Evolutionary conservation across 2,113 vertebrate genomes (phyloP).

Genomic region (Ammodytes dubius): DNA sequence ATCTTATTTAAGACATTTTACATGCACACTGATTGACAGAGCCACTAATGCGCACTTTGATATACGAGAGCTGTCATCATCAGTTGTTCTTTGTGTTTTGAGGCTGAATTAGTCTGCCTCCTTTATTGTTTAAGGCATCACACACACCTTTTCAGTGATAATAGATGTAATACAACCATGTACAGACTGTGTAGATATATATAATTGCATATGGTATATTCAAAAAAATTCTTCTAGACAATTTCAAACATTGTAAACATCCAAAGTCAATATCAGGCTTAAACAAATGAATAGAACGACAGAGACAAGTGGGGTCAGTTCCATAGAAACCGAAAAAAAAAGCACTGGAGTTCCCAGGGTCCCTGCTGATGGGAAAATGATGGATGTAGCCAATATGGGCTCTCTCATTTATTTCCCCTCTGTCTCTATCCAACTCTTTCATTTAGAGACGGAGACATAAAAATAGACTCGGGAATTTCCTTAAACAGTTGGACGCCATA

Average conservation of each 20-base stretch:
- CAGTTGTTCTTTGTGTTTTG: neutral
- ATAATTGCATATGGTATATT: too few species aligned
- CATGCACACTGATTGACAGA: slow-evolving; percentile 22
- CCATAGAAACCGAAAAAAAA: slow-evolving; percentile 27
- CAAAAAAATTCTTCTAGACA: neutral
- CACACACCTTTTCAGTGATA: slow-evolving; percentile 2
- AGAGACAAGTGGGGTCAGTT: neutral
- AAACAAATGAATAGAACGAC: neutral
- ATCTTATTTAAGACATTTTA: slow-evolving; percentile 2
- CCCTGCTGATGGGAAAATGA: slow-evolving; percentile 31
- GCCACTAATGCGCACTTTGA: slow-evolving; percentile 15
- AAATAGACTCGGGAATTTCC: neutral
- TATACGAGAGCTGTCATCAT: neutral
- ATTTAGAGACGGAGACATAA: neutral
- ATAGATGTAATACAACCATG: slow-evolving; percentile 9
- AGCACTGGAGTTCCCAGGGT: slow-evolving; percentile 21
- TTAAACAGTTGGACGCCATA: neutral
- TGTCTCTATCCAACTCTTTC: neutral
- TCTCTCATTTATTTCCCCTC: neutral
- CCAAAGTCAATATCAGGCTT: too few species aligned
- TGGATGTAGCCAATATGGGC: slow-evolving; percentile 14
- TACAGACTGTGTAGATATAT: too few species aligned
- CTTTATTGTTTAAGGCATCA: slow-evolving; percentile 12
- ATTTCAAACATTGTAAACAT: too few species aligned
- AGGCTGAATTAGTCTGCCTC: neutral